Percentiles rank a stretch among this genome's conserved stretches.
phyloP scores from a whole-genome alignment of 2,113 vertebrate genomes.

The Nothobranchius kuhntae region DNA sequence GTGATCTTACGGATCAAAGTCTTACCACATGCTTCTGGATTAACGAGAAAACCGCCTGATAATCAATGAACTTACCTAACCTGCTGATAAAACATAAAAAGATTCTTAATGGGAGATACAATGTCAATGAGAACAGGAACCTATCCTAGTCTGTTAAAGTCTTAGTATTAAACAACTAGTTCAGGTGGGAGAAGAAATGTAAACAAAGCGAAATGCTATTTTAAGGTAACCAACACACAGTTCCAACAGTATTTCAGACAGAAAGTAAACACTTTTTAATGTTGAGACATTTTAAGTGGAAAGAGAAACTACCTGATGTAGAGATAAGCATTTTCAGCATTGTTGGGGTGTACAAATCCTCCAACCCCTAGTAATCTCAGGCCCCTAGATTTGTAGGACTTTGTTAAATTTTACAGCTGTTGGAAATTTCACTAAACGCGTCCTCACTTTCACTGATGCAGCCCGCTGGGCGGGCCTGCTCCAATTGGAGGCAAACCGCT shows the following conservation, averaged over 20 bases:
- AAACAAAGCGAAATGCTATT: background rate
- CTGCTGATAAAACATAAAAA: conserved; percentile 6
- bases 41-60: conserved; percentile 44
- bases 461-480: conserved; percentile 31
- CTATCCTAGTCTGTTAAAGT: background rate
- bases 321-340: background rate
- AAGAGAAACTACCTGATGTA: too few species aligned
- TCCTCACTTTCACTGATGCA: conserved; percentile 39
- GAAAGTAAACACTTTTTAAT: too few species aligned
- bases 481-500: conserved; percentile 57
- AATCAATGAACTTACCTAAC: conserved; percentile 26
- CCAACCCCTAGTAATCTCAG: background rate
- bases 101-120: background rate
- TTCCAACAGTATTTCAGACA: background rate
- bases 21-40: conserved; percentile 74
- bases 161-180: background rate
- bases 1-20: conserved; percentile 63
- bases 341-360: background rate
- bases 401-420: conserved; percentile 62
- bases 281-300: too few species aligned
- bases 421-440: conserved; percentile 51
- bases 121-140: background rate
- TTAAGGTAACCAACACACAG: background rate
- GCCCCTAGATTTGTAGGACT: conserved; percentile 43
- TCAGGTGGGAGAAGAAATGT: background rate